Conservation (phyloP, 1,140 invertebrate species). For the Bursaphelenchus mucronatus region DNA sequence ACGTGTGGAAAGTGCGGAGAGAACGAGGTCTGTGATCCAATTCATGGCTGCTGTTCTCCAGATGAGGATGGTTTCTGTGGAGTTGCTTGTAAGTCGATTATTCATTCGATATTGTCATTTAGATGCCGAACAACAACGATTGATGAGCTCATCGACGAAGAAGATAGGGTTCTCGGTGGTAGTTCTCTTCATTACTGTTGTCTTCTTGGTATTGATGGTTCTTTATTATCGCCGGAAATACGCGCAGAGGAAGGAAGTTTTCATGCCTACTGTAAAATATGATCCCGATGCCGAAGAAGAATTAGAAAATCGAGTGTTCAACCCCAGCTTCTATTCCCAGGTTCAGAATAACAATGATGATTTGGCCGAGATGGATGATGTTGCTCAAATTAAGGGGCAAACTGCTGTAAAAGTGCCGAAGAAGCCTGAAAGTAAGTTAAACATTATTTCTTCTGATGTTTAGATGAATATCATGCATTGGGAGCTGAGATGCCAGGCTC, state of each 20-base stretch:
- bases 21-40: slow-evolving; percentile 69
- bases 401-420: too few relatives aligned
- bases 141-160: background rate
- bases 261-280: slow-evolving; percentile 10
- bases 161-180: slow-evolving; percentile 25
- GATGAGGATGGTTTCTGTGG: slow-evolving; percentile 42
- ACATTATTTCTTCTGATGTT: too few relatives aligned
- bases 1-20: slow-evolving; percentile 51
- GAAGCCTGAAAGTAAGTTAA: too few relatives aligned
- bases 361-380: too few relatives aligned
- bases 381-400: too few relatives aligned
- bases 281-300: slow-evolving; percentile 16
- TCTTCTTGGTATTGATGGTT: slow-evolving; percentile 34
- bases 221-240: slow-evolving; percentile 48
- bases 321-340: background rate
- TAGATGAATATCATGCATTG: too few relatives aligned
- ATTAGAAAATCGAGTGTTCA: slow-evolving; percentile 11
- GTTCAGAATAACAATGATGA: too few relatives aligned
- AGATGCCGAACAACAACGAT: slow-evolving; percentile 44
- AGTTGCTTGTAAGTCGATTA: slow-evolving; percentile 34
- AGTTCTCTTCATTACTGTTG: slow-evolving; percentile 22
- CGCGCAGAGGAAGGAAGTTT: slow-evolving; percentile 1
- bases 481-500: too few relatives aligned
- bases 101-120: background rate
- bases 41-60: slow-evolving; percentile 72